Evolutionary conservation across 2,113 vertebrate genomes (phyloP), one percentile per base, ranked within the genome.

Genomic region (Gymnorhina tibicen): DNA sequence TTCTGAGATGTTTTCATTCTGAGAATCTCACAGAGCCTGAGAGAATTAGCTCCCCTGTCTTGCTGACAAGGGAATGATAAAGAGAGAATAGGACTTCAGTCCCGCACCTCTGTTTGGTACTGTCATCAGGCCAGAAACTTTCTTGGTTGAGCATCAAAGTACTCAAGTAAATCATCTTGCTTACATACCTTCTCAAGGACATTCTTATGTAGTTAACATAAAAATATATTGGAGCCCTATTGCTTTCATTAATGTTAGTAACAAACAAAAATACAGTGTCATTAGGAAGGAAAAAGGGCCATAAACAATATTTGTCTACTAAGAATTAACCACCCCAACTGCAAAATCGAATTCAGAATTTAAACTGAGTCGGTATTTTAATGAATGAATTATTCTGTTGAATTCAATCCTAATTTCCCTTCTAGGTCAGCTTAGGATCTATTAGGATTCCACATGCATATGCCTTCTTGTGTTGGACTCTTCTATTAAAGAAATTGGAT

Each of bases 191-290:
- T 66, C n/a, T 85, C 19, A 76, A 47, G 41, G 30, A 37, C 30
- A 44, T 64, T 75, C 32, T 60, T 64, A 30, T 6, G 3, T 16
- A 19, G 22, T 46, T 72, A 58, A 47, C 7, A 72, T 37, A 35
- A 85, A 79, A 76, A 50, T n/a, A 32, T 0, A 0, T 13, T 26
- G 3, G 7, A 78, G 2, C 2, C 24, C 3, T 41, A 9, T 28
- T 68, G 23, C 44, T 73, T 79, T 56, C 75, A 24, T 50, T n/a
- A 23, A 1, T 16, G 8, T 24, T 62, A 49, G 13, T 27, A 55
- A 41, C n/a, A 75, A 88, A 66, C 15, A 83, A 33, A 69, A 66
- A 10, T 9, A 17, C 10, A 16, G 8, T 2, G 2, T 2, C 30
- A 73, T 63, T 42, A 17, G 10, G 22, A 59, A 85, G 24, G 35